These are phyloP conservation scores for Aporrectodea caliginosa DNA, from an alignment of 1,140 invertebrate species.

Conservation along the genomic window DNA sequence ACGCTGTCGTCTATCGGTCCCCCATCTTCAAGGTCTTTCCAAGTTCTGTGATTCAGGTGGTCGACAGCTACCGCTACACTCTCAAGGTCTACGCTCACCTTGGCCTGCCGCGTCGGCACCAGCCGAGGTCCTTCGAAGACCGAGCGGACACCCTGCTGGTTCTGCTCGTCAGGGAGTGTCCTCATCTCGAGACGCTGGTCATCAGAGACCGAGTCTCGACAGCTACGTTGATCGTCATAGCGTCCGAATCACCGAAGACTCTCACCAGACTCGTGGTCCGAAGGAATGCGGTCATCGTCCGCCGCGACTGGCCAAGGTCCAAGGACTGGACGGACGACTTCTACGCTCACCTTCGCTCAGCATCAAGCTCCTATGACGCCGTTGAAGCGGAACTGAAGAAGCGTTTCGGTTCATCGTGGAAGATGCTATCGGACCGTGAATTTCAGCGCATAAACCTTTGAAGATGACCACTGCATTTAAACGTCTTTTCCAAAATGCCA, in stretches of 20 bases:
- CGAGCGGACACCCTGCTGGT: constrained; percentile 65
- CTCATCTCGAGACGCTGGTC: constrained; percentile 65
- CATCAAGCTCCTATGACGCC: constrained; percentile 63
- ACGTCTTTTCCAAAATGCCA: too few species aligned
- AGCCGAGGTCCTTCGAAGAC: constrained; percentile 51
- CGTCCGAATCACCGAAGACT: constrained; percentile 60
- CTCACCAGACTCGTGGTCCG: constrained; percentile 67
- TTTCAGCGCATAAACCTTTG: constrained; percentile 57
- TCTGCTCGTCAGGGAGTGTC: constrained; percentile 62
- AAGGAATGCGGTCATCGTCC: constrained; percentile 62
- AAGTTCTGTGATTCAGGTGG: constrained; percentile 35
- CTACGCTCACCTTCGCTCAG: constrained; percentile 62
- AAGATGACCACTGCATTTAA: background rate
- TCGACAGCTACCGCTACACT: constrained; percentile 42
- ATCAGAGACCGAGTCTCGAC: constrained; percentile 76
- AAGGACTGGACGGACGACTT: constrained; percentile 68
- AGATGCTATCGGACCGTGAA: constrained; percentile 69
- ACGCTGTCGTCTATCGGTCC: constrained; percentile 41
- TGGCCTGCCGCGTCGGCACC: constrained; percentile 62
- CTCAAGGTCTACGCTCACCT: constrained; percentile 60
- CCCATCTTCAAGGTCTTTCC: constrained; percentile 38
- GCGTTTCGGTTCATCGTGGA: constrained; percentile 68
- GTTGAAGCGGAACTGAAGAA: constrained; percentile 68
- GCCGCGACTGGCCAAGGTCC: constrained; percentile 52
- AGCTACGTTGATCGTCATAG: constrained; percentile 71